These are phyloP conservation scores for Potamarius usumacintae DNA, from an alignment of 2,113 vertebrate genomes.

Conservation along the genomic window DNA sequence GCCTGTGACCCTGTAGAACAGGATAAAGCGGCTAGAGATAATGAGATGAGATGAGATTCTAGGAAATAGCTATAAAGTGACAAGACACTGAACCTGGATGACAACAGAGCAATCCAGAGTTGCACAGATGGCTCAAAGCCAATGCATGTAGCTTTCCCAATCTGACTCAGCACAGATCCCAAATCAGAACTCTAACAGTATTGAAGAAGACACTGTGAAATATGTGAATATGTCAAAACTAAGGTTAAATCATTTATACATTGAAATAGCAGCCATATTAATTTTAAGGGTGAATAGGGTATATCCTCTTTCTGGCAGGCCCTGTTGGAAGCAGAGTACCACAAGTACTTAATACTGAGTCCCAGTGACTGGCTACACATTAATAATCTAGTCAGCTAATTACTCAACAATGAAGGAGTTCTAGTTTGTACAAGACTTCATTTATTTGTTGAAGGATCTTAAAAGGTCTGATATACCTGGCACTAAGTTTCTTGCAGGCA, in stretches of 20 bases:
- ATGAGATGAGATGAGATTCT: too few species aligned
- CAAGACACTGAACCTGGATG: background rate
- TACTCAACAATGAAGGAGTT: background rate
- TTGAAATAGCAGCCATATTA: background rate
- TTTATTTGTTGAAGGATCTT: too few species aligned
- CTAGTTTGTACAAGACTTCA: background rate
- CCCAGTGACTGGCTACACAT: background rate
- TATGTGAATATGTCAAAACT: too few species aligned
- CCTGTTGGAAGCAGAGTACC: background rate
- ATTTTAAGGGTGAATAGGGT: background rate
- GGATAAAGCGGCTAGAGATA: too few species aligned
- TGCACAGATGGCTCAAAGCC: background rate
- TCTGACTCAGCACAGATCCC: background rate
- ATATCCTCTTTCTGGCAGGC: background rate
- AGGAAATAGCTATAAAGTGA: background rate
- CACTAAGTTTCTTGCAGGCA: too few species aligned
- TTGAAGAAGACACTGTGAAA: too few species aligned
- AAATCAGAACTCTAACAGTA: background rate
- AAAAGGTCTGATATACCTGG: too few species aligned
- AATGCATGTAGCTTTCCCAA: background rate
- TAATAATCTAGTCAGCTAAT: background rate
- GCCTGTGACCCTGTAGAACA: too few species aligned
- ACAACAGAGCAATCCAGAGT: background rate
- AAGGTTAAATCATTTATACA: too few species aligned
- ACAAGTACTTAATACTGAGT: background rate